Percentiles rank a stretch among this genome's conserved stretches.
Conservation (phyloP, 92 coral and sea anemone genomes). For the Hydrozoanthus gracilis region DNA sequence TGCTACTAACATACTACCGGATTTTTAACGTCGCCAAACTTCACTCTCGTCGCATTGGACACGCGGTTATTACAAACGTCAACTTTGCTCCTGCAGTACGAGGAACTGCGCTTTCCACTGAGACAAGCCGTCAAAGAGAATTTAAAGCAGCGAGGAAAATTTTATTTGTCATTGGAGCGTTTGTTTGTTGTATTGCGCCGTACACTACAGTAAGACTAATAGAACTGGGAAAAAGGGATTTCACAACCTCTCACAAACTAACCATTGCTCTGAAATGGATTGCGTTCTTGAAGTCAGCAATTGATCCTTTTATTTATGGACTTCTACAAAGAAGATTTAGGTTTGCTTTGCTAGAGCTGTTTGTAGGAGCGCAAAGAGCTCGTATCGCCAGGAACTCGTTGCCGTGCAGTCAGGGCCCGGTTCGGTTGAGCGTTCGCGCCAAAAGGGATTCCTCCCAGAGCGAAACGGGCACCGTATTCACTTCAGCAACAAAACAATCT, state of each 20-base stretch:
- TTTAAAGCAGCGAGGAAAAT: constrained; percentile 96
- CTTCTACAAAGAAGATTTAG: constrained; percentile 91
- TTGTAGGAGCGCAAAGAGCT: constrained; percentile 86
- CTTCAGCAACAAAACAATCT: constrained; percentile 52
- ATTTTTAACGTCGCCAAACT: constrained; percentile 93
- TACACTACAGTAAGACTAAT: constrained; percentile 80
- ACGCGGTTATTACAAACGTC: constrained; percentile 87
- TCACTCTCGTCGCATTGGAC: constrained; percentile 94
- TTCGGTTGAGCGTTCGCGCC: constrained; percentile 77
- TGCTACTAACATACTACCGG: constrained; percentile 85
- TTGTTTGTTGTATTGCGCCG: constrained; percentile 92
- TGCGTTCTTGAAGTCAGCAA: constrained; percentile 89
- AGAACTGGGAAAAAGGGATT: constrained; percentile 61
- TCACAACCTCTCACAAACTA: constrained; percentile 57
- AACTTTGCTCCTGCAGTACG: constrained; percentile 78
- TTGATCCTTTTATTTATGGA: constrained; percentile 95
- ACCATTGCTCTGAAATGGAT: constrained; percentile 87
- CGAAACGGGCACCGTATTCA: constrained; percentile 82
- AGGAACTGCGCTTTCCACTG: constrained; percentile 73
- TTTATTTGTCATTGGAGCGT: constrained; percentile 94
- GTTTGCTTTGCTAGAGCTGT: constrained; percentile 76
- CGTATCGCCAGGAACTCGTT: constrained; percentile 81
- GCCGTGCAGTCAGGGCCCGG: constrained; percentile 73
- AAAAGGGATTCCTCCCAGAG: constrained; percentile 78
- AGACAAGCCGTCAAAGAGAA: constrained; percentile 92